These are phyloP conservation scores for Coelogynopora nodosa DNA, from an alignment of 2,888 invertebrate genomes.

Conservation along the genomic window DNA sequence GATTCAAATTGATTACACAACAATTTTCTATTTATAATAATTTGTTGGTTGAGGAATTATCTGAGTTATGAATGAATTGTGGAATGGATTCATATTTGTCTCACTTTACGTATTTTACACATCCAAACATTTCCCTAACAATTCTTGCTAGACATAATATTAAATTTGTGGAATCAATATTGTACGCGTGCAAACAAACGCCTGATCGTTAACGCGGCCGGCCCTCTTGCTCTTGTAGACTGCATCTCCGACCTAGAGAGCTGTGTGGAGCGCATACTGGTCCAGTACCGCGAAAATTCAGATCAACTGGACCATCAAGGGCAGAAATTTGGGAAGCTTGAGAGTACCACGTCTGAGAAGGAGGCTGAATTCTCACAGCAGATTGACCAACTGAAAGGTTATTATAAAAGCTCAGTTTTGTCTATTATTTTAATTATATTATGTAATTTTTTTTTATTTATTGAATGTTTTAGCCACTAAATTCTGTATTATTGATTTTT, in stretches of 20 bases:
- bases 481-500: no score
- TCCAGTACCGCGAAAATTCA: background rate
- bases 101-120: background rate
- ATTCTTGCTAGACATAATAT: no score
- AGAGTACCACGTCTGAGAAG: background rate
- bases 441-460: no score
- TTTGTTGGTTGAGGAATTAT: no score
- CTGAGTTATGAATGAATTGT: background rate
- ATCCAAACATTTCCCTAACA: background rate
- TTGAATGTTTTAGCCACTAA: no score
- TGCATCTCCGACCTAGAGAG: conserved; percentile 10
- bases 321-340: background rate
- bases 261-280: conserved; percentile 2
- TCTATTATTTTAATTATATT: no score
- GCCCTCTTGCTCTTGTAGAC: background rate
- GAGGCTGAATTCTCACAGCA: background rate
- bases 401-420: no score
- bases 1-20: background rate
- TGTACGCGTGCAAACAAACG: no score
- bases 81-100: background rate
- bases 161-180: no score
- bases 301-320: background rate
- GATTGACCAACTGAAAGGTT: background rate
- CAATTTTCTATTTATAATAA: background rate
- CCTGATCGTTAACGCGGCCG: no score